Evolutionary conservation across 2,113 vertebrate genomes (phyloP).

Genomic region (Cromileptes altivelis): DNA sequence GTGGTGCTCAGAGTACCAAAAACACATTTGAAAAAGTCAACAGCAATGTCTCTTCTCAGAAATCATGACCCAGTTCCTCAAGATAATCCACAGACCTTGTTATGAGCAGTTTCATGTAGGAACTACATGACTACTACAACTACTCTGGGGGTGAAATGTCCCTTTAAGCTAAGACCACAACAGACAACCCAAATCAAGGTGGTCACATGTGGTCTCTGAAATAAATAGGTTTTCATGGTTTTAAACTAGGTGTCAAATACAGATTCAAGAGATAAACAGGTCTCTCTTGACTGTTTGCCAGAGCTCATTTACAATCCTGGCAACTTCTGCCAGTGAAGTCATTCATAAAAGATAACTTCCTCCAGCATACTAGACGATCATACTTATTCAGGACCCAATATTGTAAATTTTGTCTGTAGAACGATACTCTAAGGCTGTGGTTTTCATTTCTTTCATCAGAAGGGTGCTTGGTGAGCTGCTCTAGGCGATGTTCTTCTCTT

Average conservation of each 20-base stretch:
- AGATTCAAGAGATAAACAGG: constrained; percentile 5
- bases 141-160: no score
- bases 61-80: no score
- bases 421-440: neutral
- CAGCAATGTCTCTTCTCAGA: no score
- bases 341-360: constrained; percentile 20
- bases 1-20: no score
- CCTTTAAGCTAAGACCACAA: neutral
- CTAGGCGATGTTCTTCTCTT: constrained; percentile 4
- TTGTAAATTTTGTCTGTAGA: neutral
- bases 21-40: no score
- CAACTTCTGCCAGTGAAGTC: neutral
- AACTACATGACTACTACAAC: no score
- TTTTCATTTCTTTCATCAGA: constrained; percentile 21
- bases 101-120: no score
- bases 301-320: constrained; percentile 20
- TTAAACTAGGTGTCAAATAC: neutral
- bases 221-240: neutral
- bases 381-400: neutral
- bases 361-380: neutral
- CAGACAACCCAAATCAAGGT: neutral
- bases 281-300: neutral
- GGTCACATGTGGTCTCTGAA: neutral
- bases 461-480: neutral
- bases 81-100: no score